Conservation (phyloP, 2,888 invertebrate species). For the Blastobasis adustella region DNA sequence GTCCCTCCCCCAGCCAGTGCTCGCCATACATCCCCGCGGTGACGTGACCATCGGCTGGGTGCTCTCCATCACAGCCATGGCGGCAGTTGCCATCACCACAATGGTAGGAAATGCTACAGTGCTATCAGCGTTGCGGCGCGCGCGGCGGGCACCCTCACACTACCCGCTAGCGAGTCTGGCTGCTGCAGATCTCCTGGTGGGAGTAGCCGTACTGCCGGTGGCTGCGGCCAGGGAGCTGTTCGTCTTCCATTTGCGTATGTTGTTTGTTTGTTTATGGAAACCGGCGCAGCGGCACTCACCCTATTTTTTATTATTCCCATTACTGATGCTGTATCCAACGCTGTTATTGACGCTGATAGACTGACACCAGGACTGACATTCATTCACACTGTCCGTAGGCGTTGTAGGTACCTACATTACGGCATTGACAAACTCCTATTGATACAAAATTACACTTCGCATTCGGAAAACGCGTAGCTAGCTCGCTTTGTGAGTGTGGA, state of each 20-base stretch:
- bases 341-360: no score
- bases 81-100: slow-evolving; percentile 32
- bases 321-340: no score
- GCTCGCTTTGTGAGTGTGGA: no score
- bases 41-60: slow-evolving; percentile 35
- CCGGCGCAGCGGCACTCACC: no score
- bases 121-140: slow-evolving; percentile 37
- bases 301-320: no score
- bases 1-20: slow-evolving; percentile 12
- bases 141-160: slow-evolving; percentile 72
- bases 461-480: no score
- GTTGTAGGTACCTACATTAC: no score
- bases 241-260: slow-evolving; percentile 57
- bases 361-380: no score
- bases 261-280: no score
- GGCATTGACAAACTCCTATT: no score
- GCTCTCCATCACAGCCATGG: slow-evolving; percentile 33
- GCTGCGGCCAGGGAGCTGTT: slow-evolving; percentile 75
- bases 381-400: no score
- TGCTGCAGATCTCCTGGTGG: slow-evolving; percentile 78
- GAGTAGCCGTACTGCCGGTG: slow-evolving; percentile 69
- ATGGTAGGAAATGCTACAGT: slow-evolving; percentile 47
- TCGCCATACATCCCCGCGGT: slow-evolving; percentile 29
- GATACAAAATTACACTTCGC: no score
- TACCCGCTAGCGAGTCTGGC: slow-evolving; percentile 81